Evolutionary conservation across 2,888 invertebrate genomes (phyloP).

Genomic region (Drosophila quinaria): DNA sequence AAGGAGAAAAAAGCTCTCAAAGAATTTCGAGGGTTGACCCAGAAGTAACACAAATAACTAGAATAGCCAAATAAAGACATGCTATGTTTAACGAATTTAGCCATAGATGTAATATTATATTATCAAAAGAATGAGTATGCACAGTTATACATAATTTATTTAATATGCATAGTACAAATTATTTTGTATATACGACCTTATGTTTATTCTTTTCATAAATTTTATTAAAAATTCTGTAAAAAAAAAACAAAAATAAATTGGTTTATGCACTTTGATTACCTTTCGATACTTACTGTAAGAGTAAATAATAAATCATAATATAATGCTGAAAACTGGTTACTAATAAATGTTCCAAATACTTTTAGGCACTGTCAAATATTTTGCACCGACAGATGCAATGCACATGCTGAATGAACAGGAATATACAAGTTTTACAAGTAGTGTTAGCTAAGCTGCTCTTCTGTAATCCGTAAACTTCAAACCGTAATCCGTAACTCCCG

Average conservation of each 20-base stretch:
- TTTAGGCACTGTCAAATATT: conserved; percentile 87
- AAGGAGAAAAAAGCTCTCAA: not conserved
- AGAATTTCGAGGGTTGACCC: not conserved
- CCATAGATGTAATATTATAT: not conserved
- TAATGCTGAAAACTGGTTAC: conserved; percentile 14
- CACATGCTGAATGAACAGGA: conserved; percentile 88
- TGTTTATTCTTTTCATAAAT: not conserved
- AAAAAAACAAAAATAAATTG: conserved; percentile 17
- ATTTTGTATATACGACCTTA: conserved; percentile 19
- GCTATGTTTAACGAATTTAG: conserved; percentile 4
- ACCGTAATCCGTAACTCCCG: conserved; percentile 20
- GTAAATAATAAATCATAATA: not conserved
- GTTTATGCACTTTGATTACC: not conserved
- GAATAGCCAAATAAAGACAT: not conserved
- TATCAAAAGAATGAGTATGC: not conserved
- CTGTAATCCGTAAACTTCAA: conserved; percentile 47
- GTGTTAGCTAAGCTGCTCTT: conserved; percentile 73
- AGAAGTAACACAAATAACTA: not conserved
- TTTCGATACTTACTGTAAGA: conserved; percentile 7
- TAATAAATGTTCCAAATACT: conserved; percentile 53
- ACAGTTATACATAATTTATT: conserved; percentile 1
- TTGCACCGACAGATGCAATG: conserved; percentile 89
- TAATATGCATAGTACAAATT: conserved; percentile 2
- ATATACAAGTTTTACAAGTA: conserved; percentile 64
- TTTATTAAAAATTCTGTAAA: conserved; percentile 12